Conservation (phyloP, 2,113 vertebrate species). For the Mormyrus iriodes region DNA sequence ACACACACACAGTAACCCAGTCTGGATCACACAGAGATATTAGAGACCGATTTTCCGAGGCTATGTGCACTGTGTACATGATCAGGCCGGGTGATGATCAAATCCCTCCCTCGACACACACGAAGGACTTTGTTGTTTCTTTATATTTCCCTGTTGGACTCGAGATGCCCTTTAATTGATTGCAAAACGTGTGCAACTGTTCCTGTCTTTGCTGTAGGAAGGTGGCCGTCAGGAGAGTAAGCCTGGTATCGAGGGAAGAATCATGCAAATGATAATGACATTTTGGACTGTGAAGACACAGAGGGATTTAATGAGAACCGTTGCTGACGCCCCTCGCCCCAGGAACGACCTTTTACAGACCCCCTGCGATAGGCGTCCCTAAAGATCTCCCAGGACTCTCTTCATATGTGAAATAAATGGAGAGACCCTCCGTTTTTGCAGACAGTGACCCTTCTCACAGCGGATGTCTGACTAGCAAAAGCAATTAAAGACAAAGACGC, state of each 20-base stretch:
- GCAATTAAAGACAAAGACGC: neutral
- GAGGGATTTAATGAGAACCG: conserved; percentile 60
- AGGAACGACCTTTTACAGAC: neutral
- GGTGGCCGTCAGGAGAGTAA: conserved; percentile 10
- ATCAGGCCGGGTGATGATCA: neutral
- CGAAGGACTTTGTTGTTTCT: neutral
- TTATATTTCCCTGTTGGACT: neutral
- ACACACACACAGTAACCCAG: neutral
- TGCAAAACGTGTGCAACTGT: neutral
- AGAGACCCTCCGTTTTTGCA: neutral
- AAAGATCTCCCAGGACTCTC: neutral
- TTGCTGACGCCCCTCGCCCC: neutral
- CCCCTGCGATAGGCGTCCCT: neutral
- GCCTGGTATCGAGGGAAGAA: conserved; percentile 40
- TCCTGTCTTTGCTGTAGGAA: neutral
- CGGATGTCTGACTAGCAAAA: neutral
- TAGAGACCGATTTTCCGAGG: neutral
- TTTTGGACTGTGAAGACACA: conserved; percentile 43
- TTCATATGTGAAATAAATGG: neutral
- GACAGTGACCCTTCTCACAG: neutral
- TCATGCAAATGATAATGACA: conserved; percentile 55
- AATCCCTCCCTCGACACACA: neutral
- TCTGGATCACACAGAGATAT: neutral
- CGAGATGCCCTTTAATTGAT: neutral
- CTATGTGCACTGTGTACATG: neutral